A percentile compares a stretch with the other conserved stretches of the same genome.
Evolutionary conservation across 2,797 vertebrate genomes (phyloP).

Genomic region (Eremophila alpestris): DNA sequence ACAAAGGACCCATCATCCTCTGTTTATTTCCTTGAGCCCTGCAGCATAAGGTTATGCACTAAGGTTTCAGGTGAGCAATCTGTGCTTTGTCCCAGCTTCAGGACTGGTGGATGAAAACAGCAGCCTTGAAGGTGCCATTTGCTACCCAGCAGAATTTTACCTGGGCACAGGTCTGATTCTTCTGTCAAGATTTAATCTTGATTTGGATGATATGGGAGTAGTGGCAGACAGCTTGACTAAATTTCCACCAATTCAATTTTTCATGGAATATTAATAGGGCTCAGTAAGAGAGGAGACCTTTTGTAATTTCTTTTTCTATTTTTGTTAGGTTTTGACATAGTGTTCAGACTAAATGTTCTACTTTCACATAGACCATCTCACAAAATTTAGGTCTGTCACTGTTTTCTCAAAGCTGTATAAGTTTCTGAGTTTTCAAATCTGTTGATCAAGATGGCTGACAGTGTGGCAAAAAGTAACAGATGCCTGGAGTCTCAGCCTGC

Average conservation of each 20-base stretch:
- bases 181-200: background rate
- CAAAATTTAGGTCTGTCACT: background rate
- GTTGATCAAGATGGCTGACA: background rate
- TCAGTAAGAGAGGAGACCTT: background rate
- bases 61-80: background rate
- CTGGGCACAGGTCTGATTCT: background rate
- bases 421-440: slow-evolving; percentile 15
- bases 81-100: background rate
- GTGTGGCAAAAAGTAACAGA: background rate
- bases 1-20: background rate
- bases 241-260: background rate
- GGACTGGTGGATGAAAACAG: background rate
- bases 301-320: background rate
- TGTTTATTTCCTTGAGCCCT: background rate
- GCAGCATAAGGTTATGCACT: background rate
- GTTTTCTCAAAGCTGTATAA: background rate
- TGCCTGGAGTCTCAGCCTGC: background rate
- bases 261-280: background rate
- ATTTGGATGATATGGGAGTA: background rate
- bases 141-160: background rate
- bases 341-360: background rate
- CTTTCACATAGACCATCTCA: background rate
- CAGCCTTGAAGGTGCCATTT: background rate
- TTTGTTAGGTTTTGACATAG: background rate
- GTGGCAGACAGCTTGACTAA: background rate